Base-by-base conservation (phyloP, 2,888 invertebrate genomes). In the Acanthosepion pharaonis region DNA sequence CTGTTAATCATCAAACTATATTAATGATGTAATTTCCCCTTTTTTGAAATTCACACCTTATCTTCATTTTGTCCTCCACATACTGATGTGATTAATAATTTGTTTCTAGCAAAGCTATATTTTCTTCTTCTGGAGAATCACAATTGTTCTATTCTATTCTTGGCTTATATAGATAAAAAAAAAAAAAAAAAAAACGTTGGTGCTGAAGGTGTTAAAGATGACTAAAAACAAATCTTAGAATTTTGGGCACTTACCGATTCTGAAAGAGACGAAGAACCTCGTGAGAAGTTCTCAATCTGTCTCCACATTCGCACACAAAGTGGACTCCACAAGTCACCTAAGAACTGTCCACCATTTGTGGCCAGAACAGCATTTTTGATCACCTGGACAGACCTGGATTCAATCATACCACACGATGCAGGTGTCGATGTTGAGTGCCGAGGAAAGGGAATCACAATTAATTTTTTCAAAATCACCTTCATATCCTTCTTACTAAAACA, bases 371-470 rank as follows among this genome's bases (percentile, higher is more conserved):
- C 51, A 51, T 92, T 92, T 51, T 92, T 92, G 49, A 94, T 48
- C 49, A 94, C n/a, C 91, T 94, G 49, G 25, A 94, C 33, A 33
- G 51, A 94, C 42, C 25, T 91, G 18, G 94, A 78, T 51, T 91
- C 51, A 33, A 94, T 91, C 48, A 94, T 49, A 5, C 91, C 94
- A 91, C 94, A 94, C 18, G 94, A 94, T 53, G 78, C 49, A n/a
- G 49, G 92, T n/a, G 28, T 18, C 2, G 51, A 51, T 51, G 49
- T 49, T 11, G 51, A 92, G 25, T 92, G 49, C 51, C 51, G 92
- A 28, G 92, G 92, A 49, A 92, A 92, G n/a, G 92, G 49, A 51
- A 92, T 28, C 49, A 51, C 51, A 92, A 92, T 92, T n/a, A 92
- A 25, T 51, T 92, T 92, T 51, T 92, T 49, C 25, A 92, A 92